Conservation (phyloP, 1,140 invertebrate species). For the Brachionus rotundiformis region DNA sequence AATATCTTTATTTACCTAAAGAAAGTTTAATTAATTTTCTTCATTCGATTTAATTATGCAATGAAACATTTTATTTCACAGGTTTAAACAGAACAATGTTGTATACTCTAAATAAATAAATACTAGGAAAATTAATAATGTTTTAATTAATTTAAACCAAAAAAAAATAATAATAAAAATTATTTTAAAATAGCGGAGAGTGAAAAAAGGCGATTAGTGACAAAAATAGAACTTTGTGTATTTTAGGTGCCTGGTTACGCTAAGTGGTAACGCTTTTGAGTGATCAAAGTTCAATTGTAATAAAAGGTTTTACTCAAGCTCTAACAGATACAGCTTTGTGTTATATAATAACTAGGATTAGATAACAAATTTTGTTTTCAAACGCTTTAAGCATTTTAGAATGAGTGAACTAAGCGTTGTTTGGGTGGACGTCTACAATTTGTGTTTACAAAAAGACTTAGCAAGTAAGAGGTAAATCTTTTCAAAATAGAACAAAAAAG, state of each 20-base stretch:
- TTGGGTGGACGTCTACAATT: background rate
- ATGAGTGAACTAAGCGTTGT: background rate
- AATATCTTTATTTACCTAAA: background rate
- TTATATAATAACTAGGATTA: background rate
- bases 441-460: background rate
- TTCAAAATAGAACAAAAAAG: constrained; percentile 4
- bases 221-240: background rate
- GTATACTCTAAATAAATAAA: no score
- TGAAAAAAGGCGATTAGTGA: background rate
- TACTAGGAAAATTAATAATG: background rate
- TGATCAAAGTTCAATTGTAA: background rate
- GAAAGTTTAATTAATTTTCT: background rate
- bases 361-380: background rate
- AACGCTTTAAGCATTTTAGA: background rate
- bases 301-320: background rate
- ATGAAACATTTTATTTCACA: background rate
- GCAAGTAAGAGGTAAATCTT: background rate
- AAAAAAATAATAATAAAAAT: background rate
- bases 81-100: background rate
- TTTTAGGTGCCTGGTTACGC: background rate
- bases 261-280: constrained; percentile 6
- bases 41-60: background rate
- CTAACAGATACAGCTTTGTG: background rate
- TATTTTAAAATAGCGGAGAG: background rate
- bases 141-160: background rate